Percentiles rank a stretch among this genome's conserved stretches.
Evolutionary conservation across 2,797 vertebrate species (phyloP).

Genomic region (Todus mexicanus): DNA sequence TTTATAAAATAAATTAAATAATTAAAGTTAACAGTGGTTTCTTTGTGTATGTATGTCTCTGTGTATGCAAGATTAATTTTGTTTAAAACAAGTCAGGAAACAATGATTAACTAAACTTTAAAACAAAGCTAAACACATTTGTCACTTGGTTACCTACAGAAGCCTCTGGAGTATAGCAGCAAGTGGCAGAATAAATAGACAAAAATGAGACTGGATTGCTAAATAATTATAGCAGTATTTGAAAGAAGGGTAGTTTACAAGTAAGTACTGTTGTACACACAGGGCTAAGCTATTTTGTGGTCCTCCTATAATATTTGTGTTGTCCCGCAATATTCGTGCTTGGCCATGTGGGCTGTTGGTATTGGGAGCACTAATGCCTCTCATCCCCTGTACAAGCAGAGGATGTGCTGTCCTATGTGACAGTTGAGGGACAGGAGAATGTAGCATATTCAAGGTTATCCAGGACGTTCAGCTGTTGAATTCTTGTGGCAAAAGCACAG

Average conservation of each 20-base stretch:
- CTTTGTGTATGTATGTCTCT: not conserved
- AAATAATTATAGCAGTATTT: not conserved
- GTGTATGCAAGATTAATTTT: not conserved
- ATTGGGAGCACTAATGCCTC: not conserved
- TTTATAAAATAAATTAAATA: not conserved
- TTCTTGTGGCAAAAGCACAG: not conserved
- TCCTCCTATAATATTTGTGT: not conserved
- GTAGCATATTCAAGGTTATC: not conserved
- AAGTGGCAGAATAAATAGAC: conserved; percentile 40
- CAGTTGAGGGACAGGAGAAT: not conserved
- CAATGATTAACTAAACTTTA: not conserved
- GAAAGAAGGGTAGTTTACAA: not conserved
- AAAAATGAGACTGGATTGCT: not conserved
- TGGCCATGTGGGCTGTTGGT: not conserved
- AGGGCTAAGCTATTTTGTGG: not conserved
- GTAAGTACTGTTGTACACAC: not conserved
- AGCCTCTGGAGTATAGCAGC: not conserved
- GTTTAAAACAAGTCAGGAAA: conserved; percentile 36
- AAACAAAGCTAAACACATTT: not conserved
- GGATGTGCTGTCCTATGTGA: not conserved
- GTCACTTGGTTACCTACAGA: not conserved
- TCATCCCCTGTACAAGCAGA: not conserved
- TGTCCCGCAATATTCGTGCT: not conserved
- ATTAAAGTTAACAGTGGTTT: not conserved
- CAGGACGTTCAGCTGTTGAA: not conserved